Conservation (phyloP, 1,140 invertebrate genomes). For the Sitophilus oryzae region DNA sequence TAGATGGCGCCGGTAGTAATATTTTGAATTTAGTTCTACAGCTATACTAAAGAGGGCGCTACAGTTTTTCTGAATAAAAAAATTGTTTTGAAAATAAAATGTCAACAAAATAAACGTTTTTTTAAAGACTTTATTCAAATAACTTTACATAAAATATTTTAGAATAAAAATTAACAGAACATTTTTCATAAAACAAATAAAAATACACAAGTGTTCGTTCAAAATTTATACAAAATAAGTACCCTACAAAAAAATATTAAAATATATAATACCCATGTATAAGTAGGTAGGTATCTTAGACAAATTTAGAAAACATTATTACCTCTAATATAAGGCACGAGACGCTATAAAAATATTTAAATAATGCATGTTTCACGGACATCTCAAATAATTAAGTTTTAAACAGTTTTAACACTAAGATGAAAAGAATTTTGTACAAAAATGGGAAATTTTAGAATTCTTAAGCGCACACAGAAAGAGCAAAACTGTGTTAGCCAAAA, state of each 20-base stretch:
- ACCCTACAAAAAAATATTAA: conserved; percentile 11
- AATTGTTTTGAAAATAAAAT: too few species aligned
- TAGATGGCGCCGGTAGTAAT: too few species aligned
- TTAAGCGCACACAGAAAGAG: not conserved
- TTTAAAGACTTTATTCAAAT: conserved; percentile 17
- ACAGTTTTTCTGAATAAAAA: too few species aligned
- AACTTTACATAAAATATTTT: conserved; percentile 14
- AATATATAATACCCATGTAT: conserved; percentile 16
- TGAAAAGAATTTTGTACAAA: not conserved
- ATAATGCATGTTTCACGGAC: not conserved
- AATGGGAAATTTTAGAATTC: not conserved
- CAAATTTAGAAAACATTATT: conserved; percentile 10
- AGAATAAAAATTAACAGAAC: conserved; percentile 10
- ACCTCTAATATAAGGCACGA: conserved; percentile 8
- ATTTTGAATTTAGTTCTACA: too few species aligned
- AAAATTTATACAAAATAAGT: conserved; percentile 11
- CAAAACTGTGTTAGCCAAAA: not conserved
- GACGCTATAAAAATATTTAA: conserved; percentile 6
- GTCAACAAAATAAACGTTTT: too few species aligned
- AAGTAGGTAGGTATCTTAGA: conserved; percentile 15
- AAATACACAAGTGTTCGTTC: conserved; percentile 1
- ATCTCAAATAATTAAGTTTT: not conserved
- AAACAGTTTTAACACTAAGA: not conserved
- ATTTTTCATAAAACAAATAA: conserved; percentile 2
- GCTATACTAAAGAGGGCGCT: too few species aligned